phyloP scores from a whole-genome alignment of 2,888 invertebrate species.

The Eubasilissa splendida region DNA sequence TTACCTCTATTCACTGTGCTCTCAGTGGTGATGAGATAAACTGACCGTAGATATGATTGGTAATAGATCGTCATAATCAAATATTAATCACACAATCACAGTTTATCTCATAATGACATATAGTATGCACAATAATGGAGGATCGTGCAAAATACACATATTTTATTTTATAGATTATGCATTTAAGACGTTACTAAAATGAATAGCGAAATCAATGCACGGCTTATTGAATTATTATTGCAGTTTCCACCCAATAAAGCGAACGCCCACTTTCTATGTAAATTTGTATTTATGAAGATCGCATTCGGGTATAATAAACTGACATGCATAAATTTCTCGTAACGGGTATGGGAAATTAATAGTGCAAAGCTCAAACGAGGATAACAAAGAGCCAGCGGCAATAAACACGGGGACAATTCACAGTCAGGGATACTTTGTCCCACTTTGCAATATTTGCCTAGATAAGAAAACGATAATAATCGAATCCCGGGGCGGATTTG shows the following conservation, averaged over 20 bases:
- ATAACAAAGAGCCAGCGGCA: conserved; percentile 28
- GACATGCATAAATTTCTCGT: conserved; percentile 9
- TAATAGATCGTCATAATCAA: no score
- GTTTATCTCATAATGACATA: no score
- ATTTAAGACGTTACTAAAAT: no score
- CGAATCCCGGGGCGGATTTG: conserved; percentile 50
- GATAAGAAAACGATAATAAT: conserved; percentile 58
- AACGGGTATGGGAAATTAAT: conserved; percentile 22
- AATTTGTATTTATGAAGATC: neutral
- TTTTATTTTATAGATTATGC: no score
- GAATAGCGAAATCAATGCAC: no score
- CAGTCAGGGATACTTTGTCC: conserved; percentile 48
- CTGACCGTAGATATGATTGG: no score
- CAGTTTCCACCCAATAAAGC: neutral
- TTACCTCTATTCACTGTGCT: no score
- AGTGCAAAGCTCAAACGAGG: conserved; percentile 13
- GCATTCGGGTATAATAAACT: neutral
- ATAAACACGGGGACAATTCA: conserved; percentile 38
- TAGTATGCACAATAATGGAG: no score
- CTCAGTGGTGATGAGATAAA: no score
- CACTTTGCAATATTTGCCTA: conserved; percentile 55
- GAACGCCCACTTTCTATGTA: neutral
- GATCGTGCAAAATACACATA: no score
- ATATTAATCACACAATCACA: no score
- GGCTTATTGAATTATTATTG: neutral